Base-by-base conservation (phyloP, 2,888 invertebrate genomes). In the Deilephila porcellus region DNA sequence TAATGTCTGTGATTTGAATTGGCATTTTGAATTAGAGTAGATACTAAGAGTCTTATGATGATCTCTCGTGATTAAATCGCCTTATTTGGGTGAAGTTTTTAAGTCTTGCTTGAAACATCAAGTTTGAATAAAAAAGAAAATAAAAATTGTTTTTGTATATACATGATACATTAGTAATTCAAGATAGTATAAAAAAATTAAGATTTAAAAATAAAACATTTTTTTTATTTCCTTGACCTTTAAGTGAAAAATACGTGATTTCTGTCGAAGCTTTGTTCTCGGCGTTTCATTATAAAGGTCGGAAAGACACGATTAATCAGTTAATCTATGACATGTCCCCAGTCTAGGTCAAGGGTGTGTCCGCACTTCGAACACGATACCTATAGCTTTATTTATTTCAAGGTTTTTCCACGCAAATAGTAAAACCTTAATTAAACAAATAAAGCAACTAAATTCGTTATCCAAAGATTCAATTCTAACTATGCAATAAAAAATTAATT, bases 271-370 rank as follows among this genome's bases (percentile, higher is more conserved):
- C 64, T 64, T 64, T 37, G 20, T 64, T 20, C 64, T 37, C 64
- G 14, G 0, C 29, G 20, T 64, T 64, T 64, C 45, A 64, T 64
- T 64, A 64, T 45, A 64, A 64, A 63, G 63, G 63, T 63, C 63
- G 34, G 63, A 63, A 63, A 64, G 64, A 37, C 45, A 8, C 64
- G 64, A 64, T 64, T 45, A 64, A 45, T 64, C 64, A 45, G 64
- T 64, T 64, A 25, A 64, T 64, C 45, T 64, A 45, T 45, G 34
- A 45, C 20, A 64, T 64, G 64, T 45, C 45, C n/a, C 64, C 34
- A 20, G 64, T 37, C 45, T 64, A 37, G 64, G 64, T 64, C 64
- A 64, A 45, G 64, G 64, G 64, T 45, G 45, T 37, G 64, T 14
- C 45, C 20, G 8, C 64, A 45, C 37, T 37, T 20, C 20, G 20